Conservation (phyloP, 2,113 vertebrate species). For the Lamprologus lemairii region DNA sequence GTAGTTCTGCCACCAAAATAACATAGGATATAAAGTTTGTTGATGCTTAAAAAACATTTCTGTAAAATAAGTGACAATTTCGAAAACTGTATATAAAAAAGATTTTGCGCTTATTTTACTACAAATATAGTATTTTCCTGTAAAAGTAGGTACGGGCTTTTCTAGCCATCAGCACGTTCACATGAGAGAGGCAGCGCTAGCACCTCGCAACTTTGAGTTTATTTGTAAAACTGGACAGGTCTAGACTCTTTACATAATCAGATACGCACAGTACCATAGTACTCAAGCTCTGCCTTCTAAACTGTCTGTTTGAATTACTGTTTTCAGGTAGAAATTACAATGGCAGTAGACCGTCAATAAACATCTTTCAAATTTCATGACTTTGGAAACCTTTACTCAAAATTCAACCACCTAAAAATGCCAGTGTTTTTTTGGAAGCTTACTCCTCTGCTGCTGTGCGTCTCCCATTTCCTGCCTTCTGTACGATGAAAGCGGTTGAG, state of each 20-base stretch:
- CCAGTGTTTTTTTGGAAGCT: not conserved
- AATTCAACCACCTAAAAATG: not conserved
- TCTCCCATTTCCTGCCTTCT: not conserved
- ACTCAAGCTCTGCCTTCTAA: not conserved
- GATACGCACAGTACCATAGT: not conserved
- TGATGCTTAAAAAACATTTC: not conserved
- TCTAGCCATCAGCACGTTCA: not conserved
- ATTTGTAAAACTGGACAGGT: slow-evolving; percentile 1
- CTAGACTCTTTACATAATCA: slow-evolving; percentile 13
- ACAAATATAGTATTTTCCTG: not conserved
- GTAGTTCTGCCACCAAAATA: not conserved
- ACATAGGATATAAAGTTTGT: not conserved
- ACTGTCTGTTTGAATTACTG: slow-evolving; percentile 48
- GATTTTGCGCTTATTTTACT: not conserved
- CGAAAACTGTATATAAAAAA: not conserved
- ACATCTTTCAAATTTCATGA: slow-evolving; percentile 11
- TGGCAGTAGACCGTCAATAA: slow-evolving; percentile 31
- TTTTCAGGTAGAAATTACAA: slow-evolving; percentile 45
- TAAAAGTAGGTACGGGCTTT: not conserved
- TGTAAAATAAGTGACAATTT: not conserved
- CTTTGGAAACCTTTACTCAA: not conserved
- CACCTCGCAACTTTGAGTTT: not conserved
- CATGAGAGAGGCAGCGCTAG: not conserved
- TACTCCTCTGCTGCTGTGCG: not conserved
- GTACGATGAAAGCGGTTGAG: not conserved